phyloP scores from a whole-genome alignment of 2,797 vertebrate species.

The Podarcis siculus region DNA sequence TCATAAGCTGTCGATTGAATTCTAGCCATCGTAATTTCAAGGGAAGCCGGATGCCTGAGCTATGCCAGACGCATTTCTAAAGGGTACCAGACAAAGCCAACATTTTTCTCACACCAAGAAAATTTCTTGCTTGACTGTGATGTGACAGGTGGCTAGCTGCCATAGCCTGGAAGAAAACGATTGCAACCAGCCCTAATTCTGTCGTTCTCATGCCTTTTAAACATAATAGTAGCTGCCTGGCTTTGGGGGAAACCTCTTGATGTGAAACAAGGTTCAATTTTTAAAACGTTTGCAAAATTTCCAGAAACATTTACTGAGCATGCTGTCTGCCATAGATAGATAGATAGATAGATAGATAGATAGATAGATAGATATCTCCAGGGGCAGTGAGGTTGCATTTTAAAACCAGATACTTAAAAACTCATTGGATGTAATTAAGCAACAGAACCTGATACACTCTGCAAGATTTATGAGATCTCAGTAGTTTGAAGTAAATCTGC shows the following conservation, averaged over 20 bases:
- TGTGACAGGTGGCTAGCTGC: slow-evolving; percentile 47
- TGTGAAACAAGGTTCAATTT: neutral
- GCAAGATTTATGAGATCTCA: slow-evolving; percentile 49
- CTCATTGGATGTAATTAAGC: slow-evolving; percentile 38
- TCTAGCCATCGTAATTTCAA: neutral
- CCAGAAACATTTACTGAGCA: slow-evolving; percentile 10
- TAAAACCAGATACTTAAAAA: too few species aligned
- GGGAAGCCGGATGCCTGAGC: slow-evolving; percentile 15
- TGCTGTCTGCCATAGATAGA: too few species aligned
- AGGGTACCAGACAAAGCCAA: neutral
- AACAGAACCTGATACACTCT: slow-evolving; percentile 44
- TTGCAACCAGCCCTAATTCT: slow-evolving; percentile 52
- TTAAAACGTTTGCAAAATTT: too few species aligned
- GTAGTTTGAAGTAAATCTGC: slow-evolving; percentile 45
- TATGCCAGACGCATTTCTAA: slow-evolving; percentile 1
- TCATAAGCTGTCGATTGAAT: neutral
- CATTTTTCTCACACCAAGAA: neutral
- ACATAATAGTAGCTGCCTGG: neutral
- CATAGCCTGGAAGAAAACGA: slow-evolving; percentile 42
- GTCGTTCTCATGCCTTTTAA: slow-evolving; percentile 29
- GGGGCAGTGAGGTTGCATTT: too few species aligned
- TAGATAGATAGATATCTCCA: too few species aligned
- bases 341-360: too few species aligned
- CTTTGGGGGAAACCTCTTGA: neutral
- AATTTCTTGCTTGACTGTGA: slow-evolving; percentile 40